These are phyloP conservation scores for Drosophila formosana DNA, from an alignment of 2,888 invertebrate genomes.

Conservation along the genomic window DNA sequence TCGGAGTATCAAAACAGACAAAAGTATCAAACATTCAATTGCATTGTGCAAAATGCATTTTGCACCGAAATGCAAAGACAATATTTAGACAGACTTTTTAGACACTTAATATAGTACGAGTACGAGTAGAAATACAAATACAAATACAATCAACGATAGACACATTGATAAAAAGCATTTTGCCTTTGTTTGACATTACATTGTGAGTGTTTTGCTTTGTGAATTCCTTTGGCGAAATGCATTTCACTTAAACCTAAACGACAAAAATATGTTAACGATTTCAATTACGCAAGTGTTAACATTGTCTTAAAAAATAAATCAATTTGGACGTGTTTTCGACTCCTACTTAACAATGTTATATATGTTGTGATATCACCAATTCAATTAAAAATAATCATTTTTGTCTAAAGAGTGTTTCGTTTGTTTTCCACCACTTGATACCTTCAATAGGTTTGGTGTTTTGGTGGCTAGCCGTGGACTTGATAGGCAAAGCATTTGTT, in stretches of 20 bases:
- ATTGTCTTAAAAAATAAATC: conserved; percentile 64
- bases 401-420: conserved; percentile 25
- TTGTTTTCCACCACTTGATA: conserved; percentile 23
- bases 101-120: conserved; percentile 48
- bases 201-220: conserved; percentile 46
- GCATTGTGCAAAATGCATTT: conserved; percentile 42
- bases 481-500: conserved; percentile 38
- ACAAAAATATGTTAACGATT: conserved; percentile 62
- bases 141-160: conserved; percentile 44
- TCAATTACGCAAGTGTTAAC: conserved; percentile 52
- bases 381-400: conserved; percentile 48
- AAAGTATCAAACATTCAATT: conserved; percentile 61
- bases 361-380: conserved; percentile 74
- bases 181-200: conserved; percentile 49
- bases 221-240: conserved; percentile 78
- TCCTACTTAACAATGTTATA: conserved; percentile 45
- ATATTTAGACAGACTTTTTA: conserved; percentile 54
- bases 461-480: conserved; percentile 58
- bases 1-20: conserved; percentile 72
- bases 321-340: conserved; percentile 71
- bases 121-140: conserved; percentile 32
- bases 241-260: conserved; percentile 54
- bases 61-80: conserved; percentile 28
- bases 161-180: conserved; percentile 55
- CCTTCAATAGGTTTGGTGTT: conserved; percentile 55